phyloP scores from a whole-genome alignment of 2,113 vertebrate genomes.

The Pogonocichla stellata region DNA sequence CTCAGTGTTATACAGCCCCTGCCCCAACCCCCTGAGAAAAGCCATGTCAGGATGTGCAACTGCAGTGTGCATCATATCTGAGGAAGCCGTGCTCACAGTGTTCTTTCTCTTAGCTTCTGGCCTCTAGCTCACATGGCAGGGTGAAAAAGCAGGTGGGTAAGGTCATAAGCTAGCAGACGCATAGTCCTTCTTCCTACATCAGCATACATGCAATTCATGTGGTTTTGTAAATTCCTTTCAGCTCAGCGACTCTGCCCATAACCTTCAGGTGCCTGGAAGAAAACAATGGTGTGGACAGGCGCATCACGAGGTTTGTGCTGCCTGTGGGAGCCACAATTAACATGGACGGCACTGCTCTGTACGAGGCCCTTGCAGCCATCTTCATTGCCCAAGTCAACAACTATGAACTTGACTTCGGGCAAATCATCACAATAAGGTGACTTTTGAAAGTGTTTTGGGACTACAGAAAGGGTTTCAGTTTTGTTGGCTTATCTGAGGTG shows the following conservation, averaged over 20 bases:
- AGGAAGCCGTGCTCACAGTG: constrained; percentile 34
- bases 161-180: constrained; percentile 2
- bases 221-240: constrained; percentile 57
- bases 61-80: neutral
- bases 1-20: neutral
- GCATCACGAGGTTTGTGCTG: constrained; percentile 91
- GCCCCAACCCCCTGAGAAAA: neutral
- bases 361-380: constrained; percentile 94
- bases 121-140: constrained; percentile 37
- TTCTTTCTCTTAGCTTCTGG: constrained; percentile 41
- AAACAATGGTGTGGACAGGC: constrained; percentile 90
- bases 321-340: constrained; percentile 96
- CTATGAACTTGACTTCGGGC: constrained; percentile 95
- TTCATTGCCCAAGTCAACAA: constrained; percentile 98
- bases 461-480: neutral
- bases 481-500: neutral
- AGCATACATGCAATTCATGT: neutral
- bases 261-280: constrained; percentile 96
- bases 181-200: neutral
- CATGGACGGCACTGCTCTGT: constrained; percentile 96
- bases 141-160: constrained; percentile 45
- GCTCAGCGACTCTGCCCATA: constrained; percentile 94
- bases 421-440: constrained; percentile 98
- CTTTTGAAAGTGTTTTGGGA: neutral
- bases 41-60: neutral